Evolutionary conservation across 2,888 invertebrate genomes (phyloP).

Genomic region (Oeneis ivallda): DNA sequence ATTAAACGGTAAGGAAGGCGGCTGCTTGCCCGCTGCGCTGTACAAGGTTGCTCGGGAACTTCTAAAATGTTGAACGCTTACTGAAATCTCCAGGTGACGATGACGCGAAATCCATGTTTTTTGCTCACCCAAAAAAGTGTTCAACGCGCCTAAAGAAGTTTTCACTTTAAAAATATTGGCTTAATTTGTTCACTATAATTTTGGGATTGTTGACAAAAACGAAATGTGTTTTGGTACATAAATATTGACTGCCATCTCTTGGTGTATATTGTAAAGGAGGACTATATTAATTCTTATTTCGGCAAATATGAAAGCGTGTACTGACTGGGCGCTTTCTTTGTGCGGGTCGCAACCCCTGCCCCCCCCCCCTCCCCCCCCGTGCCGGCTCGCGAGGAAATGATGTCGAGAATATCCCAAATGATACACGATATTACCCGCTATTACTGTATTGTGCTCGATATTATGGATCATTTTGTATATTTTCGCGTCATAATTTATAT

Average conservation of each 20-base stretch:
- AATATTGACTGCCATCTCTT: not conserved
- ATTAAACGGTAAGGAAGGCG: no score
- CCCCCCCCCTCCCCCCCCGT: constrained; percentile 20
- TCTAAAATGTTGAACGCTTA: no score
- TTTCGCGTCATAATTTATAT: constrained; percentile 6
- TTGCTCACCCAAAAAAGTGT: no score
- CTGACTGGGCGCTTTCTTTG: constrained; percentile 39
- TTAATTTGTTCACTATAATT: no score
- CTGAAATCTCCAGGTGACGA: no score
- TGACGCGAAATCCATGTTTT: no score
- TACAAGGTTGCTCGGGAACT: no score
- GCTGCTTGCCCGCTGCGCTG: no score
- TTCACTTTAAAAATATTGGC: no score
- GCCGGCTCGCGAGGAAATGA: constrained; percentile 31
- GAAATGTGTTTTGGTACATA: no score
- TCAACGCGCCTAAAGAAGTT: no score
- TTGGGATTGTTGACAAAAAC: no score
- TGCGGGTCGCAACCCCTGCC: constrained; percentile 3
- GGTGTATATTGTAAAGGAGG: constrained; percentile 29
- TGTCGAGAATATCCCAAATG: constrained; percentile 35
- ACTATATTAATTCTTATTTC: constrained; percentile 40
- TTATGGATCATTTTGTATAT: constrained; percentile 9
- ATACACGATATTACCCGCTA: constrained; percentile 15
- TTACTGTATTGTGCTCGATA: constrained; percentile 6
- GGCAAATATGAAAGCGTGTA: constrained; percentile 31